Base-by-base conservation (phyloP, 2,888 invertebrate genomes). In the Tolmerus cingulatus region DNA sequence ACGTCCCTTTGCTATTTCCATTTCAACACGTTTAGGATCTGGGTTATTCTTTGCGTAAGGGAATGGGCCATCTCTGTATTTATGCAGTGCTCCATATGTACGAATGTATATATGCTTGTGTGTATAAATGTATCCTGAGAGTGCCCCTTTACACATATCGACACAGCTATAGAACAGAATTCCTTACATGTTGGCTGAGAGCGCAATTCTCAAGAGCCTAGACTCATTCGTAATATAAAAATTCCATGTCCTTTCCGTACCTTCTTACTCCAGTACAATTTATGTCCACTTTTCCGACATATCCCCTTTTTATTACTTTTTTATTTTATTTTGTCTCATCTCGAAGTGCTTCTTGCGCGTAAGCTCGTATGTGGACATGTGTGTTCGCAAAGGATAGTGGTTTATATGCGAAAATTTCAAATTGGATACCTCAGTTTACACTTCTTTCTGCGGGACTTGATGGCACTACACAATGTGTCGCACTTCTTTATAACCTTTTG, bases 261-360 rank as follows among this genome's bases (percentile, higher is more conserved):
- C 86, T 51, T 46, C 78, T 51, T 87, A 27, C 78, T 81, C 66
- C 57, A 86, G 81, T 76, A 88, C 86, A 87, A 87, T 88, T 88
- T 87, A 87, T 87, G 87, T 87, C 88, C 86, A 87, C 87, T 88
- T 88, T 88, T 86, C 81, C 87, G 87, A 87, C 88, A 88, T 87
- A 87, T 86, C 79, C 88, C 86, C 86, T 87, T 88, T 87, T 88
- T 87, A 88, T 87, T 77, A 77, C 77, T 27, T 86, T 87, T 88
- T 88, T 87, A 87, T 88, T 88, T 87, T 88, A 77, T 79, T 74
- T 86, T 77, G 85, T 77, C 16, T 86, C 55, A 76, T 86, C 77
- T 76, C 76, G 76, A 86, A 76, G n/a, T 55, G 74, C 77, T 77
- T 43, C 55, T 43, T 55, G 51, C 51, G 43, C 23, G 76, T 30